Evolutionary conservation across 92 coral and sea anemone genomes (phyloP).

Genomic region (Metridium senile): DNA sequence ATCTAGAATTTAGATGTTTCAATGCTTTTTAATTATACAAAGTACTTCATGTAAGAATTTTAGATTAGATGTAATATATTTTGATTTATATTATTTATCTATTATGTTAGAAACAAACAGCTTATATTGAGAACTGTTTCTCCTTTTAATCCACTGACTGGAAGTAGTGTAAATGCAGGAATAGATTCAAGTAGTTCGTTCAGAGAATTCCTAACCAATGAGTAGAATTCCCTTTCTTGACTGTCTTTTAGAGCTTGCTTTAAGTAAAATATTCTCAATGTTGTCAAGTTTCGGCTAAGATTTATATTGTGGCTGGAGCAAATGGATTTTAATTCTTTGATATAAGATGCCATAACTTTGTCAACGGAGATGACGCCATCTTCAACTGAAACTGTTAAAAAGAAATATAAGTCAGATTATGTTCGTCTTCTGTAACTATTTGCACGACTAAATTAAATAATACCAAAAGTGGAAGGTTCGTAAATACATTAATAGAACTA

Average conservation of each 20-base stretch:
- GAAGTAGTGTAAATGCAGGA: slow-evolving; percentile 49
- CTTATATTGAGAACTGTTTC: slow-evolving; percentile 31
- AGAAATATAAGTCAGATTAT: not conserved
- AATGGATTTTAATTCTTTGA: slow-evolving; percentile 28
- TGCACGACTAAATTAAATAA: no score
- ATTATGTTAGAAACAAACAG: slow-evolving; percentile 30
- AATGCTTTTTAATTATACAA: no score
- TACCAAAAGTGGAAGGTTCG: no score
- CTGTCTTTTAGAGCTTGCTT: slow-evolving; percentile 27
- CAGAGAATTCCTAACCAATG: slow-evolving; percentile 16
- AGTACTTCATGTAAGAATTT: no score
- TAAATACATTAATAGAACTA: no score
- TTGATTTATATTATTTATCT: no score
- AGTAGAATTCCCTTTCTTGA: slow-evolving; percentile 24
- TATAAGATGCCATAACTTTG: slow-evolving; percentile 29
- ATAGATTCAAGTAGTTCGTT: slow-evolving; percentile 1
- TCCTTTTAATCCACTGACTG: slow-evolving; percentile 60
- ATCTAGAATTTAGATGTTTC: no score
- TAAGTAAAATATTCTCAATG: slow-evolving; percentile 64
- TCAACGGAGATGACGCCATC: slow-evolving; percentile 21
- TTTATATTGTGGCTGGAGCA: slow-evolving; percentile 19
- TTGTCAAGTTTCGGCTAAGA: slow-evolving; percentile 33
- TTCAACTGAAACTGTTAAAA: slow-evolving; percentile 15
- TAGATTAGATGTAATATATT: no score
- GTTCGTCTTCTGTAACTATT: not conserved